A percentile compares a stretch with the other conserved stretches of the same genome.
Evolutionary conservation across 2,113 vertebrate genomes (phyloP).

Genomic region (Leucopsar rothschildi): DNA sequence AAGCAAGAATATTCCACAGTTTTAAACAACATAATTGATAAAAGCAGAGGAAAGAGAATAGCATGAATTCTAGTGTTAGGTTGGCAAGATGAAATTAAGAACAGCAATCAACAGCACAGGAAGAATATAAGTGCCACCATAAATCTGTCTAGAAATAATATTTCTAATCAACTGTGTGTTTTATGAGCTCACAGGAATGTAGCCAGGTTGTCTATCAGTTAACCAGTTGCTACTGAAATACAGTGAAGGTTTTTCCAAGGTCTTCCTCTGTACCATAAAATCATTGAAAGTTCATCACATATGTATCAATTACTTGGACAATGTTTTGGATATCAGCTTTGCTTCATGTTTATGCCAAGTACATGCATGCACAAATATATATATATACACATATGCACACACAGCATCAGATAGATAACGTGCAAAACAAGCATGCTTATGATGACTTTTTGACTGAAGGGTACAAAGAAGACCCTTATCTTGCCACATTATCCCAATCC

Average conservation of each 20-base stretch:
- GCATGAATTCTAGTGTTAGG: not conserved
- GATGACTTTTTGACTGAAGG: not conserved
- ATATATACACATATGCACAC: fast-evolving
- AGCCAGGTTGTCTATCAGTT: not conserved
- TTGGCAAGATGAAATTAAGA: not conserved
- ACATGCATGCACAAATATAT: not conserved
- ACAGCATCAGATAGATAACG: not conserved
- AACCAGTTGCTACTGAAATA: not conserved
- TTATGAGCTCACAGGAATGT: not conserved
- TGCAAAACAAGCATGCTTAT: not conserved
- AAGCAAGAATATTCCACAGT: conserved; percentile 52
- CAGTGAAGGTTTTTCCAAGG: not conserved
- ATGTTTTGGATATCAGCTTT: not conserved
- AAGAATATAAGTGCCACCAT: not conserved
- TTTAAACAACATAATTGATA: conserved; percentile 1
- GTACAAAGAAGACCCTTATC: not conserved
- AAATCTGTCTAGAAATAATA: not conserved
- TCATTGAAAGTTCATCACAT: not conserved
- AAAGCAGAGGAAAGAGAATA: not conserved
- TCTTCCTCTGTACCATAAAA: not conserved
- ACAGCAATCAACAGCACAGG: not conserved
- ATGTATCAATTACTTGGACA: not conserved
- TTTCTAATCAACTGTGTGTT: not conserved
- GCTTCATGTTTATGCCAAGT: not conserved
- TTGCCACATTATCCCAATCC: not conserved